Evolutionary conservation across 2,888 invertebrate genomes (phyloP).

Genomic region (Nomada fucata): DNA sequence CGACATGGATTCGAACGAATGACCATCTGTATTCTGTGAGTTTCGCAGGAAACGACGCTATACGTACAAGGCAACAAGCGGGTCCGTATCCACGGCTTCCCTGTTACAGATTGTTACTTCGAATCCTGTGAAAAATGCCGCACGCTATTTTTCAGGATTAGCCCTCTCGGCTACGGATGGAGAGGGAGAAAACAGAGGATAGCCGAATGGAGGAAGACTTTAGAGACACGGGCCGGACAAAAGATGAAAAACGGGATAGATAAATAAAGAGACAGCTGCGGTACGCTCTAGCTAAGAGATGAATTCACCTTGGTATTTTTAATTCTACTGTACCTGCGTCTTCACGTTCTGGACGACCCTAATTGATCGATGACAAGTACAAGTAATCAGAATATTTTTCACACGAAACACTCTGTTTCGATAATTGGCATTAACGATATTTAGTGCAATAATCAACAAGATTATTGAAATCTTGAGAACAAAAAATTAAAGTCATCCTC

Average conservation of each 20-base stretch:
- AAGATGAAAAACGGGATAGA: conserved; percentile 41
- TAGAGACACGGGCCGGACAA: conserved; percentile 13
- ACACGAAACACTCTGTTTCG: too few relatives aligned
- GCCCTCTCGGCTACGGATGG: conserved; percentile 52
- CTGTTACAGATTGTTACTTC: conserved; percentile 75
- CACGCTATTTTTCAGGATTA: conserved; percentile 80
- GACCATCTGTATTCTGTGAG: conserved; percentile 3
- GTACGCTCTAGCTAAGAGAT: conserved; percentile 14
- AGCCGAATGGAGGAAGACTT: conserved; percentile 25
- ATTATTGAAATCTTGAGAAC: not conserved
- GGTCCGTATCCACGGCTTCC: conserved; percentile 50
- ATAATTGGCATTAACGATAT: not conserved
- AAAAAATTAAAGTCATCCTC: not conserved
- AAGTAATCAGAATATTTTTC: not conserved
- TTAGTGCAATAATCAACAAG: not conserved
- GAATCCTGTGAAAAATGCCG: conserved; percentile 78
- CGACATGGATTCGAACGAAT: conserved; percentile 13
- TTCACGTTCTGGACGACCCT: not conserved
- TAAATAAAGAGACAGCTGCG: conserved; percentile 33
- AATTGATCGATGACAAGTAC: not conserved
- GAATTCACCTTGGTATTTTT: conserved; percentile 24
- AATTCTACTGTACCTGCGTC: not conserved
- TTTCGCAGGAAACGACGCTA: conserved; percentile 19
- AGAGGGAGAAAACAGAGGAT: conserved; percentile 37
- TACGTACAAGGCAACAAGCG: conserved; percentile 33